A percentile compares a stretch with the other conserved stretches of the same genome.
Evolutionary conservation across 2,888 invertebrate species (phyloP).

Genomic region (Micoletzkya japonica): DNA sequence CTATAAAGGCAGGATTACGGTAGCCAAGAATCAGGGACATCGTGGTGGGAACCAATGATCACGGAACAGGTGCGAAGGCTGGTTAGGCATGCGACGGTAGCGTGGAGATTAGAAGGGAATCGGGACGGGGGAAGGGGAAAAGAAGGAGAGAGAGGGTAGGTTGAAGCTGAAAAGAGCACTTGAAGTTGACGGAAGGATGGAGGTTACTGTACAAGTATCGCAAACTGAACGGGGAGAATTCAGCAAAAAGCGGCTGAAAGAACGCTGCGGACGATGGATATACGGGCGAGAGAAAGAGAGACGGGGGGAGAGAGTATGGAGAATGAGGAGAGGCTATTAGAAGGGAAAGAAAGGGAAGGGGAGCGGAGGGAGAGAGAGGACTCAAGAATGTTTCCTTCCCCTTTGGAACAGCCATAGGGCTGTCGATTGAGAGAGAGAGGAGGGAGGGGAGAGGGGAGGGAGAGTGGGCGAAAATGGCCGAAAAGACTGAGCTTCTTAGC

Average conservation of each 20-base stretch:
- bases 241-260: no score
- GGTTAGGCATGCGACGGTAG: no score
- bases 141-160: neutral
- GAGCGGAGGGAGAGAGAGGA: neutral
- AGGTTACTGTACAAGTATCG: no score
- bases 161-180: conserved; percentile 15
- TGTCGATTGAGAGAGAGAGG: neutral
- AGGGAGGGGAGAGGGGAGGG: neutral
- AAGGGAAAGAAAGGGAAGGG: conserved; percentile 1
- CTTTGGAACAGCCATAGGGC: no score
- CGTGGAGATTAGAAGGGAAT: neutral
- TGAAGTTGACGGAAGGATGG: no score
- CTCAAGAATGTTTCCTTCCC: no score
- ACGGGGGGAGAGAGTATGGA: conserved; percentile 5
- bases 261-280: no score
- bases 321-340: conserved; percentile 3
- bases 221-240: no score
- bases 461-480: no score
- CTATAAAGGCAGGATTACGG: neutral
- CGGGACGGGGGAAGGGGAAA: neutral
- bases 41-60: neutral
- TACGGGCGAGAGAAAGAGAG: neutral
- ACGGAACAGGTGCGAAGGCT: neutral
- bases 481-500: no score
- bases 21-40: neutral